These are phyloP conservation scores for Onthophagus taurus DNA, from an alignment of 1,140 invertebrate genomes.

Conservation along the genomic window DNA sequence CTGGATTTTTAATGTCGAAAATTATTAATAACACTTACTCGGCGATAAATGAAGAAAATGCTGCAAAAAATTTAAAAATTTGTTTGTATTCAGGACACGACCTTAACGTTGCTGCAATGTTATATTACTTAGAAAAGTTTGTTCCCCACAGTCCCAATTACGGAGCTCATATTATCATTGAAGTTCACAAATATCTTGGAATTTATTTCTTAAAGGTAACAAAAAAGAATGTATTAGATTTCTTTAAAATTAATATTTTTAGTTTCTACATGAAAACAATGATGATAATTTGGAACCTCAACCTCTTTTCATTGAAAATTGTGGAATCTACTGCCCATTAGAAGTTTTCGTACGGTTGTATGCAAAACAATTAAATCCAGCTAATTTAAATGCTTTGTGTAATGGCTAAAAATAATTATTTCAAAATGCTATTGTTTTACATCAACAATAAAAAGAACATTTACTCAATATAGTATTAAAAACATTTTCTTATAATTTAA, in stretches of 20 bases:
- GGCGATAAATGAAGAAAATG: constrained; percentile 13
- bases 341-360: neutral
- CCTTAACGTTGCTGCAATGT: constrained; percentile 20
- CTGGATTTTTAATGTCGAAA: constrained; percentile 19
- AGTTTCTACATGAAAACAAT: constrained; percentile 4
- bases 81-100: constrained; percentile 27
- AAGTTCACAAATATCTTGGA: constrained; percentile 19
- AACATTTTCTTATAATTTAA: too few species aligned
- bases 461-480: too few species aligned
- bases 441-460: too few species aligned
- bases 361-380: too few species aligned
- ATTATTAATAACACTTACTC: constrained; percentile 20
- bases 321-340: neutral
- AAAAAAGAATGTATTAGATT: neutral
- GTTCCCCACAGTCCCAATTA: constrained; percentile 22
- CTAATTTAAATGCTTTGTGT: too few species aligned
- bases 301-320: neutral
- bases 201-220: neutral
- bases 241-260: neutral
- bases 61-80: constrained; percentile 16
- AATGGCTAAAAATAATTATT: too few species aligned
- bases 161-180: constrained; percentile 21
- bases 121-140: constrained; percentile 19
- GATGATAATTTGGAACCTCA: neutral
- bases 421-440: too few species aligned